These are phyloP conservation scores for Ia io DNA, from an alignment of 2,113 vertebrate species.

Conservation along the genomic window DNA sequence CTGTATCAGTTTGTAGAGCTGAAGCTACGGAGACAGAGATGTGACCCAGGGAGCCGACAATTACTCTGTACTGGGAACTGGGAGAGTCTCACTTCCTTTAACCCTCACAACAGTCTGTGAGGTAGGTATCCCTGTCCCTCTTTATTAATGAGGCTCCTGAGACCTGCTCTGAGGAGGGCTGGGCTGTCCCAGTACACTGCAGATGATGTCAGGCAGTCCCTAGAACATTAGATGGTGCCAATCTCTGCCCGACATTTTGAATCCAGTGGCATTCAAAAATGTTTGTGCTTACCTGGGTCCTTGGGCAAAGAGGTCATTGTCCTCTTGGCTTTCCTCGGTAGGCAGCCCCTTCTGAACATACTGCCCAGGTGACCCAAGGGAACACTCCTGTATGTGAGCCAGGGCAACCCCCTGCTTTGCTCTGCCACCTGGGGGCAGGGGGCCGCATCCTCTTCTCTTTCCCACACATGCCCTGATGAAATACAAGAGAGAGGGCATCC, in stretches of 20 bases:
- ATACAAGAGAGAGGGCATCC: background rate
- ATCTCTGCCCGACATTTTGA: background rate
- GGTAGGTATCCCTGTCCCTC: background rate
- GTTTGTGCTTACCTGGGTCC: background rate
- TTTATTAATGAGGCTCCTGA: background rate
- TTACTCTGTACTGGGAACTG: background rate
- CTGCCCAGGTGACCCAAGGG: background rate
- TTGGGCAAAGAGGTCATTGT: background rate
- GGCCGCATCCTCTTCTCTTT: background rate
- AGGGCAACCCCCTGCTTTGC: background rate
- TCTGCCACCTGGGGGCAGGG: background rate
- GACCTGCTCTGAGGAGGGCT: background rate
- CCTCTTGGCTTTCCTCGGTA: background rate
- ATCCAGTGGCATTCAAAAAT: background rate
- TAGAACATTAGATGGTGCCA: background rate
- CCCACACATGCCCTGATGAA: background rate
- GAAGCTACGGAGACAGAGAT: background rate
- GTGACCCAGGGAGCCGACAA: accelerated
- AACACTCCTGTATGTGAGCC: background rate
- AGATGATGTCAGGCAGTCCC: background rate
- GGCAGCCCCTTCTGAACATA: background rate
- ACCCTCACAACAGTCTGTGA: background rate
- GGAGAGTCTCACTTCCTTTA: background rate
- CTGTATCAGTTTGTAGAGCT: background rate
- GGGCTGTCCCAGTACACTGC: too few species aligned